A percentile compares a stretch with the other conserved stretches of the same genome.
Evolutionary conservation across 2,113 vertebrate species (phyloP).

Genomic region (Aegypius monachus): DNA sequence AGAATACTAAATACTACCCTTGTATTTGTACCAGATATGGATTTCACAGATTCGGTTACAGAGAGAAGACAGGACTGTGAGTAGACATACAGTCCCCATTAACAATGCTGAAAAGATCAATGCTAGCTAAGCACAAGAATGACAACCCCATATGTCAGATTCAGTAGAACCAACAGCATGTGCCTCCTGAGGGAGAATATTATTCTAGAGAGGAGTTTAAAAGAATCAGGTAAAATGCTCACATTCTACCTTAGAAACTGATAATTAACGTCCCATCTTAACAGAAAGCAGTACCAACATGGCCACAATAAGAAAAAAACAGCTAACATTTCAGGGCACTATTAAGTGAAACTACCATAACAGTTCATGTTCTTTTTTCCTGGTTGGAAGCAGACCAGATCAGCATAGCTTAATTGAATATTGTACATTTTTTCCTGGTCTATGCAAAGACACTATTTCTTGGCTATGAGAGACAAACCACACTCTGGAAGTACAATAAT

Average conservation of each 20-base stretch:
- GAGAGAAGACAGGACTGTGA: constrained; percentile 30
- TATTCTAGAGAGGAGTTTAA: not conserved
- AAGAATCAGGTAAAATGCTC: constrained; percentile 18
- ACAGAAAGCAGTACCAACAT: not conserved
- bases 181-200: not conserved
- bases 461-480: not conserved
- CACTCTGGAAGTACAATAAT: not conserved
- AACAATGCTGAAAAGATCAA: constrained; percentile 64
- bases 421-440: not conserved
- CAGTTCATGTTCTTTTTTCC: not conserved
- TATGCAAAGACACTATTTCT: not conserved
- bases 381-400: not conserved
- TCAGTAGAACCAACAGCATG: not conserved
- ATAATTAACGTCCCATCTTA: not conserved
- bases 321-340: not conserved
- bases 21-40: constrained; percentile 1
- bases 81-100: constrained; percentile 40
- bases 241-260: not conserved
- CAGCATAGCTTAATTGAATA: not conserved
- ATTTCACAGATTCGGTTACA: not conserved
- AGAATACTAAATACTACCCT: not conserved
- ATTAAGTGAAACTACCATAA: not conserved
- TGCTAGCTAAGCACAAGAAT: constrained; percentile 51
- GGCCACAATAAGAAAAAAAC: not conserved
- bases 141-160: constrained; percentile 62